Evolutionary conservation across 2,113 vertebrate species (phyloP).

Genomic region (Salvelinus alpinus): DNA sequence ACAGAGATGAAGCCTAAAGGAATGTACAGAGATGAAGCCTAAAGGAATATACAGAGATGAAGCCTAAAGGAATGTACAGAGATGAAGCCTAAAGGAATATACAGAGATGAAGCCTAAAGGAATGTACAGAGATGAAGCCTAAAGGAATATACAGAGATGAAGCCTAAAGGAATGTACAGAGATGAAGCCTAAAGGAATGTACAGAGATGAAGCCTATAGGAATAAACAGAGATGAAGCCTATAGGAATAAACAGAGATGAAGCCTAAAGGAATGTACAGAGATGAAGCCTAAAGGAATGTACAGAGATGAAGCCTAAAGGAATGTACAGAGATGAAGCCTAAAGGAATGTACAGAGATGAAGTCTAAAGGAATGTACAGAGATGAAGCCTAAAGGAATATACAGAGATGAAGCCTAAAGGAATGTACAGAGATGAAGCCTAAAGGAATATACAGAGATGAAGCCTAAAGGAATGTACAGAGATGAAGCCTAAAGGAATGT

Average conservation of each 20-base stretch:
- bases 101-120: no score
- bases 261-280: no score
- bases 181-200: neutral
- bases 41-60: no score
- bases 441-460: neutral
- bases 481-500: neutral
- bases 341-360: neutral
- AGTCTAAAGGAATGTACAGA: no score
- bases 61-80: no score
- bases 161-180: no score
- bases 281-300: neutral
- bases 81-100: neutral
- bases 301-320: no score
- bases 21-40: no score
- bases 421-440: neutral
- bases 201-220: no score
- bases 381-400: neutral
- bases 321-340: neutral
- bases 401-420: no score
- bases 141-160: neutral
- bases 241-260: neutral
- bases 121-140: neutral
- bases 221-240: neutral
- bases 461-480: no score
- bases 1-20: no score